Conservation (phyloP, 1,140 invertebrate genomes). For the Aphaenogaster floridana region DNA sequence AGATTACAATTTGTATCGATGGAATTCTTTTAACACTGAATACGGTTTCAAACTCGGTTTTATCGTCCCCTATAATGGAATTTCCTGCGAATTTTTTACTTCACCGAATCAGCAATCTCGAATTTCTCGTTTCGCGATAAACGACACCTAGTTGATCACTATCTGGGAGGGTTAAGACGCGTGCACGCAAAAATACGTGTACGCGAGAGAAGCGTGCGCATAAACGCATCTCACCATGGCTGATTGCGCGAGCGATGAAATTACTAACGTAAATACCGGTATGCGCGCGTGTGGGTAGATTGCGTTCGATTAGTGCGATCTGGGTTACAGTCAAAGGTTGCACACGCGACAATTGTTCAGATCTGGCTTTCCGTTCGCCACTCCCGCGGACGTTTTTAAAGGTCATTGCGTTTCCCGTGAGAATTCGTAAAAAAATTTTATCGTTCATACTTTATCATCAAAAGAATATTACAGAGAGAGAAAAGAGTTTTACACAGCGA, state of each 20-base stretch:
- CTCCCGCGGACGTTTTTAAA: neutral
- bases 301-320: conserved; percentile 81
- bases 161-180: conserved; percentile 64
- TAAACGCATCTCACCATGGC: conserved; percentile 45
- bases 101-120: neutral
- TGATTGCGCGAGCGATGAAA: conserved; percentile 81
- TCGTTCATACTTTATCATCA: neutral
- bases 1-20: neutral
- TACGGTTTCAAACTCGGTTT: neutral
- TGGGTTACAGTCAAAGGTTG: conserved; percentile 74
- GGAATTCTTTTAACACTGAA: neutral
- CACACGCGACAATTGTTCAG: conserved; percentile 69
- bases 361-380: conserved; percentile 72
- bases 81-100: neutral
- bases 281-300: conserved; percentile 79
- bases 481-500: neutral
- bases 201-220: conserved; percentile 44
- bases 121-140: conserved; percentile 16
- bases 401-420: neutral
- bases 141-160: conserved; percentile 67
- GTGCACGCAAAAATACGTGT: conserved; percentile 42
- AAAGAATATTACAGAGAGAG: neutral
- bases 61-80: neutral
- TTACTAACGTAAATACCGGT: conserved; percentile 84
- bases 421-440: neutral